phyloP scores from a whole-genome alignment of 2,888 invertebrate genomes.

The Apoda limacodes region DNA sequence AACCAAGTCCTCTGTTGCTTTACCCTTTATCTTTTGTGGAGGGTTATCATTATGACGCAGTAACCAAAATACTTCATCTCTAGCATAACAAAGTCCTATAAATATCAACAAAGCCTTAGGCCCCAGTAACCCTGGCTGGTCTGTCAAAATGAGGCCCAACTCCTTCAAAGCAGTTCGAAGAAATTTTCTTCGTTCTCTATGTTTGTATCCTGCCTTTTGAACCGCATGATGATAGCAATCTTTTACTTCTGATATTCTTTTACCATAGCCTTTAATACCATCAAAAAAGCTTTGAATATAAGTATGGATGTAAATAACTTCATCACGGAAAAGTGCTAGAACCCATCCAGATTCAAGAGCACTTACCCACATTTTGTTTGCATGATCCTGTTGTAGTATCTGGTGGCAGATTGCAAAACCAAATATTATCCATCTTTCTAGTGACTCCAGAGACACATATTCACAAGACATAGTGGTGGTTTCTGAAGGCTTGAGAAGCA shows the following conservation, averaged over 20 bases:
- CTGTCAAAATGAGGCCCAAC: conserved; percentile 92
- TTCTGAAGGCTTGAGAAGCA: conserved; percentile 92
- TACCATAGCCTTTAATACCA: conserved; percentile 92
- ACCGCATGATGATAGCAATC: conserved; percentile 93
- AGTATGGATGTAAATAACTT: conserved; percentile 95
- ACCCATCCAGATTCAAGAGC: conserved; percentile 96
- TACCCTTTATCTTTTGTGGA: conserved; percentile 88
- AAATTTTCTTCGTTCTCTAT: conserved; percentile 96
- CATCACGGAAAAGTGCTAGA: conserved; percentile 94
- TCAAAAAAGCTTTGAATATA: conserved; percentile 95
- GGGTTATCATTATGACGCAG: conserved; percentile 96
- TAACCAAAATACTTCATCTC: conserved; percentile 98
- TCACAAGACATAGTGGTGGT: conserved; percentile 98
- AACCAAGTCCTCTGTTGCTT: conserved; percentile 91
- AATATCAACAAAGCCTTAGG: conserved; percentile 97
- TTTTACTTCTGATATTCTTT: conserved; percentile 94
- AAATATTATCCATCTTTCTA: conserved; percentile 98
- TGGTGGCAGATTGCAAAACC: conserved; percentile 93
- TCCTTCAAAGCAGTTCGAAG: conserved; percentile 95
- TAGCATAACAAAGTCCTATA: conserved; percentile 93
- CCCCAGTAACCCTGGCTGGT: conserved; percentile 97
- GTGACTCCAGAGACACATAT: conserved; percentile 92
- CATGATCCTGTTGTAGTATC: conserved; percentile 85
- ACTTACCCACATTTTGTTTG: conserved; percentile 90
- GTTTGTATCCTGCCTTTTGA: conserved; percentile 90